Evolutionary conservation across 2,797 vertebrate genomes (phyloP).

Genomic region (Sebastes vulpes): DNA sequence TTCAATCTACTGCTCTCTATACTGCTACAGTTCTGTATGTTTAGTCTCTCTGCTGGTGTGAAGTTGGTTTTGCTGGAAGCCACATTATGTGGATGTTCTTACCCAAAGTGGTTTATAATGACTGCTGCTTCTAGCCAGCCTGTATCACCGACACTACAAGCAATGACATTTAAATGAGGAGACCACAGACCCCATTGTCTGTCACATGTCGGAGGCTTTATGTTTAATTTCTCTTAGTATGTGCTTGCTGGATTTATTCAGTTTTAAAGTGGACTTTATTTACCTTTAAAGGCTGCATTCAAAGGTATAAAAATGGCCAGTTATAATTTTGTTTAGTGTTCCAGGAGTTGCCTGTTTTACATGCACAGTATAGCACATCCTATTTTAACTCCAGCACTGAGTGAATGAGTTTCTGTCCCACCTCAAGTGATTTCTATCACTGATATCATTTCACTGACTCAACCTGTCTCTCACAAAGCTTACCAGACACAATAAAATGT

Average conservation of each 20-base stretch:
- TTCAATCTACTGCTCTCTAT: neutral
- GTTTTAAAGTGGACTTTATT: neutral
- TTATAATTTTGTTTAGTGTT: neutral
- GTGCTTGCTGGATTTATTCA: neutral
- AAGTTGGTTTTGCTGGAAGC: conserved; percentile 2
- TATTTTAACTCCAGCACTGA: no score
- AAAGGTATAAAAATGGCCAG: neutral
- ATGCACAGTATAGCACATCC: neutral
- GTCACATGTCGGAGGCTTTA: neutral
- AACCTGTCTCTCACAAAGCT: neutral
- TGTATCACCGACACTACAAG: neutral
- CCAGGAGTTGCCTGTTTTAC: neutral
- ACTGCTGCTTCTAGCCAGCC: neutral
- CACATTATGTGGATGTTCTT: neutral
- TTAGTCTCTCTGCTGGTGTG: neutral
- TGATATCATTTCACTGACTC: neutral
- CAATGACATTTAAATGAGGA: neutral
- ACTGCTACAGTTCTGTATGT: neutral
- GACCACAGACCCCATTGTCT: neutral
- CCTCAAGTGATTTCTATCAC: neutral
- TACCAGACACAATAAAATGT: neutral
- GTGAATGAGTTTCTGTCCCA: neutral
- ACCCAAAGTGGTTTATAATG: conserved; percentile 8
- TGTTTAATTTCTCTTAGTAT: neutral
- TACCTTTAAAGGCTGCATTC: neutral